Percentiles rank a stretch among this genome's conserved stretches.
Conservation (phyloP, 1,140 invertebrate genomes). For the Carcinoscorpius rotundicauda region DNA sequence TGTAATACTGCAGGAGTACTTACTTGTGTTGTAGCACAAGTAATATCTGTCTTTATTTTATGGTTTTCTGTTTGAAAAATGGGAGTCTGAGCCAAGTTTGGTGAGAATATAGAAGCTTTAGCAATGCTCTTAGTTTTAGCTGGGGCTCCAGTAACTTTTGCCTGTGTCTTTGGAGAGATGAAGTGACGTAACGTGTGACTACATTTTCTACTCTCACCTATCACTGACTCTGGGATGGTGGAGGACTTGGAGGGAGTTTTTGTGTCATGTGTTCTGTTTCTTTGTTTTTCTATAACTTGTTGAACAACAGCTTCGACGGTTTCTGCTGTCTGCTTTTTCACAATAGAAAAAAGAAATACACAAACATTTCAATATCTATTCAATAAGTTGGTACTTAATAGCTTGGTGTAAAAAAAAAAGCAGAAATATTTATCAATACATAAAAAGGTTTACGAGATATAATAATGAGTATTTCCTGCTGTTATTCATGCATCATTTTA, state of each 20-base stretch:
- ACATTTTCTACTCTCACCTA: constrained; percentile 20
- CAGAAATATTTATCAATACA: too few species aligned
- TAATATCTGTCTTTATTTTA: not conserved
- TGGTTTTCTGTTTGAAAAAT: not conserved
- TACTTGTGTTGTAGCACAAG: constrained; percentile 6
- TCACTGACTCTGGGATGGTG: not conserved
- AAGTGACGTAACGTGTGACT: constrained; percentile 25
- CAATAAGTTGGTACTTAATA: too few species aligned
- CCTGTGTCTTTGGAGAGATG: constrained; percentile 30
- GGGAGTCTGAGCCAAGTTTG: constrained; percentile 4
- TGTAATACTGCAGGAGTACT: not conserved
- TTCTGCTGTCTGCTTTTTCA: constrained; percentile 38
- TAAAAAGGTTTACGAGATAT: too few species aligned
- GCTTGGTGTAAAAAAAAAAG: too few species aligned
- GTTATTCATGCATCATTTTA: too few species aligned
- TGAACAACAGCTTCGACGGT: constrained; percentile 75
- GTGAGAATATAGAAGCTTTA: constrained; percentile 5
- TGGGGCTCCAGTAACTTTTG: constrained; percentile 24
- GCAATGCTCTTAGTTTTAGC: constrained; percentile 17
- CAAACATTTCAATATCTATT: too few species aligned
- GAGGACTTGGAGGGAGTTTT: constrained; percentile 11
- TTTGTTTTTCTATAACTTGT: constrained; percentile 75
- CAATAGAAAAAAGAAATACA: too few species aligned
- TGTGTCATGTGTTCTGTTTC: constrained; percentile 31
- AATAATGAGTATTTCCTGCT: too few species aligned